Evolutionary conservation across 2,888 invertebrate genomes (phyloP).

Genomic region (Lasiommata megera): DNA sequence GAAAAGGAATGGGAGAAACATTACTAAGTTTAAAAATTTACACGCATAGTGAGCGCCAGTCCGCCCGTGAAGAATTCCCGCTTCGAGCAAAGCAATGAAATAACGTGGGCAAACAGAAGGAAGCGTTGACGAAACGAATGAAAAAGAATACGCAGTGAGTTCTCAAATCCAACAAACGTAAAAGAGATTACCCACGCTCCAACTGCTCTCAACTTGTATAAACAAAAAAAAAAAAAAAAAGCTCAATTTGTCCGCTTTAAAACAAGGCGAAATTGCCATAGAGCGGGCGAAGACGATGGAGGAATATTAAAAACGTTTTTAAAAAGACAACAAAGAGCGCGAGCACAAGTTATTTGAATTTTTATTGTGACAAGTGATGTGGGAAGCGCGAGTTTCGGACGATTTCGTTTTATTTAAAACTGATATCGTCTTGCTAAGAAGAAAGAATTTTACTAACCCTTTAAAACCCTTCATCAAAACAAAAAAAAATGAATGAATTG

Average conservation of each 20-base stretch:
- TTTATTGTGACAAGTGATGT: constrained; percentile 62
- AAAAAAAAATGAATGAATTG: too few relatives aligned
- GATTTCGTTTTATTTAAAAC: constrained; percentile 21
- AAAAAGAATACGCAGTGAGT: constrained; percentile 58
- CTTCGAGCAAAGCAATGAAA: constrained; percentile 45
- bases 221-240: constrained; percentile 79
- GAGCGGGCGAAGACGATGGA: constrained; percentile 63
- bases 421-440: constrained; percentile 11
- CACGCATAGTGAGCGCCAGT: constrained; percentile 65
- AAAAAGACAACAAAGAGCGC: constrained; percentile 61
- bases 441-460: too few relatives aligned
- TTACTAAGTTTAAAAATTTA: constrained; percentile 66
- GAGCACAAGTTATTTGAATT: constrained; percentile 67
- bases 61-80: constrained; percentile 58
- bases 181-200: constrained; percentile 78
- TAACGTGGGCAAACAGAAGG: constrained; percentile 63
- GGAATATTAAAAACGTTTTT: constrained; percentile 79
- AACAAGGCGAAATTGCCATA: constrained; percentile 72
- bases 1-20: constrained; percentile 47
- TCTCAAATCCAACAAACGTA: constrained; percentile 75
- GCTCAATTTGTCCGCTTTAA: constrained; percentile 71
- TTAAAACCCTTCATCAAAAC: too few relatives aligned
- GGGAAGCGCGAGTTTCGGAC: constrained; percentile 24
- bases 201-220: constrained; percentile 76
- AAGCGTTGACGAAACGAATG: constrained; percentile 66